phyloP scores from a whole-genome alignment of 2,888 invertebrate species.

The Girardia tigrina region DNA sequence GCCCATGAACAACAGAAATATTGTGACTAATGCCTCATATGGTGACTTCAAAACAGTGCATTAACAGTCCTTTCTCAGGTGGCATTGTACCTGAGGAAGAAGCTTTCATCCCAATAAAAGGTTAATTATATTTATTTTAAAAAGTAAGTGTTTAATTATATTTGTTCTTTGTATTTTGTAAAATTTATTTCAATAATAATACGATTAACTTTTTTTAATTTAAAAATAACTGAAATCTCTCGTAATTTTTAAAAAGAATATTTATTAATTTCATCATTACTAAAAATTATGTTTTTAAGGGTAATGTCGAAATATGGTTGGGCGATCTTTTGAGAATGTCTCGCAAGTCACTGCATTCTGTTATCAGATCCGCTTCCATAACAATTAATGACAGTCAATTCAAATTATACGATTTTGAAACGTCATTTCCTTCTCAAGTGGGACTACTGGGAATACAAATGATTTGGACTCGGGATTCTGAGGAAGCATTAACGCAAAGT shows the following conservation, averaged over 20 bases:
- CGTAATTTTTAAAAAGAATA: neutral
- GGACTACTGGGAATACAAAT: slow-evolving; percentile 82
- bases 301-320: slow-evolving; percentile 76
- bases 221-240: no score
- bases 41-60: no score
- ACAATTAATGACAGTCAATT: slow-evolving; percentile 74
- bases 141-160: no score
- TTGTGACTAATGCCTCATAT: no score
- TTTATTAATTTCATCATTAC: neutral
- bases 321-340: slow-evolving; percentile 73
- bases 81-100: no score
- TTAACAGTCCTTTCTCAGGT: no score
- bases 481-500: slow-evolving; percentile 73
- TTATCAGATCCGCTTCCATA: slow-evolving; percentile 68
- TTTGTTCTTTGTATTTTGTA: no score
- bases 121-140: no score
- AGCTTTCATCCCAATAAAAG: no score
- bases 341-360: slow-evolving; percentile 73
- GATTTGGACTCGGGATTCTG: slow-evolving; percentile 88
- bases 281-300: slow-evolving; percentile 40
- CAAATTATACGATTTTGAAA: slow-evolving; percentile 69
- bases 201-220: no score
- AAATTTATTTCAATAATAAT: no score
- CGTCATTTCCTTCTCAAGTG: slow-evolving; percentile 84
- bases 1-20: no score